Percentiles rank a stretch among this genome's conserved stretches.
Conservation (phyloP, 1,140 invertebrate species). For the Drosophila obscura region DNA sequence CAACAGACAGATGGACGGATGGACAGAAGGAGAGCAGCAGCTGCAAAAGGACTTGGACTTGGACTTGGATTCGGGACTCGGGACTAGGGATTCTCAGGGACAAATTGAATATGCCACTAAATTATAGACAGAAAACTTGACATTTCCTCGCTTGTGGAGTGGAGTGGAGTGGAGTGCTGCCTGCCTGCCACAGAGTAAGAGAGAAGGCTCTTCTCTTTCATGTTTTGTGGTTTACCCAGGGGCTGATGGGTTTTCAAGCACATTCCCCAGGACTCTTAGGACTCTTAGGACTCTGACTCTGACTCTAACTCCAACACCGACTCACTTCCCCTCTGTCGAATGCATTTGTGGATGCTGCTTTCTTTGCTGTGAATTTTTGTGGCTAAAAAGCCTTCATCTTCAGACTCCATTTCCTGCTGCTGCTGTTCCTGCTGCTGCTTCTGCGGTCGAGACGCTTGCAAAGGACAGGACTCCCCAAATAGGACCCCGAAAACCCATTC, state of each 20-base stretch:
- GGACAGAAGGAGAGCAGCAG: neutral
- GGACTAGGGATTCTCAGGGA: conserved; percentile 1
- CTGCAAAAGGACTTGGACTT: too few relatives aligned
- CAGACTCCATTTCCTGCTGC: conserved; percentile 19
- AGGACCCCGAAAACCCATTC: conserved; percentile 42
- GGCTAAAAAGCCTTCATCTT: conserved; percentile 50
- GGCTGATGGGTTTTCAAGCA: conserved; percentile 24
- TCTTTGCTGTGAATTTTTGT: conserved; percentile 55
- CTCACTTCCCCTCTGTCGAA: neutral
- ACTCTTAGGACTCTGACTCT: neutral
- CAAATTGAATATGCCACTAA: conserved; percentile 69
- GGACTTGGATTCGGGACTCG: neutral
- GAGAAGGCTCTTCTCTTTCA: conserved; percentile 45
- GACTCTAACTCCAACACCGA: neutral
- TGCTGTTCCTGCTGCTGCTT: conserved; percentile 21
- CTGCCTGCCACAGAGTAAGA: neutral
- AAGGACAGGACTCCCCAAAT: neutral
- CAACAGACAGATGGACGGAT: conserved; percentile 18
- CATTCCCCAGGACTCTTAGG: neutral
- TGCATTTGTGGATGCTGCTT: conserved; percentile 31
- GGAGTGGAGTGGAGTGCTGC: conserved; percentile 13
- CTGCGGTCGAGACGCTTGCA: conserved; percentile 38
- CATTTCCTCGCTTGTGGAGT: conserved; percentile 29
- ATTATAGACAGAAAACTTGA: conserved; percentile 55
- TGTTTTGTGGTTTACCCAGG: conserved; percentile 63